Evolutionary conservation across 2,797 vertebrate species (phyloP), one percentile per base, ranked within the genome.

Genomic region (Gorsachius magnificus): DNA sequence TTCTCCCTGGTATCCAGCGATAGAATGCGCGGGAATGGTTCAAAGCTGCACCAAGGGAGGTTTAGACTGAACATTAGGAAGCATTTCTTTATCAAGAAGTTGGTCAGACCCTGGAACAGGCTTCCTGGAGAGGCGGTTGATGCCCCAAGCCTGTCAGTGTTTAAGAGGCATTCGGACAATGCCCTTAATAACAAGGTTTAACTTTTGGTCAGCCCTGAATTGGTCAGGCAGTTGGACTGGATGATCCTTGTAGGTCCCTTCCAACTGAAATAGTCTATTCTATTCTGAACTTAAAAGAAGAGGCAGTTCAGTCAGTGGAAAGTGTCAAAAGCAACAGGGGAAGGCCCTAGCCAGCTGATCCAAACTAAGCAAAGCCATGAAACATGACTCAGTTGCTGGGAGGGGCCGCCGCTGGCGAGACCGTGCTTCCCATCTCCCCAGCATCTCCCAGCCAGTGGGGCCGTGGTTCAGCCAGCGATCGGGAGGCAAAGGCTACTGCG

Each of bases 11-110:
- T 4, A 63, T 51, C 22, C 60, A 81, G 51, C 1, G 5, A 29
- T 0, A 65, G 26, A 16, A 22, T 13, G 3, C 0, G 0, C 2
- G 28, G 76, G 75, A 85, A 70, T 7, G 21, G 12, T 19, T 70
- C 71, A 63, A 56, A 83, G 46, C 31, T n/a, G 24, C 8, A 1
- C 22, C 41, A 43, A 24, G 41, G 21, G 19, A 88, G 31, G 36
- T 38, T 85, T 19, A 85, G 25, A 45, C 1, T 24, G 63, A 41
- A 53, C 29, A 17, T 10, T 1, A 60, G 26, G 79, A 85, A 70
- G 17, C 17, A n/a, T 43, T 41, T 90, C 36, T 53, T 43, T 19
- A 41, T 33, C 3, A 2, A 46, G 26, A 87, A 21, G 14, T 16
- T 26, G 48, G 41, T 66, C 31, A 82, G 16, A 61, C 5, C 10